Percentiles rank a stretch among this genome's conserved stretches.
These are phyloP conservation scores for Ascidia mentula DNA, from an alignment of 23 tunicate species.

Conservation along the genomic window DNA sequence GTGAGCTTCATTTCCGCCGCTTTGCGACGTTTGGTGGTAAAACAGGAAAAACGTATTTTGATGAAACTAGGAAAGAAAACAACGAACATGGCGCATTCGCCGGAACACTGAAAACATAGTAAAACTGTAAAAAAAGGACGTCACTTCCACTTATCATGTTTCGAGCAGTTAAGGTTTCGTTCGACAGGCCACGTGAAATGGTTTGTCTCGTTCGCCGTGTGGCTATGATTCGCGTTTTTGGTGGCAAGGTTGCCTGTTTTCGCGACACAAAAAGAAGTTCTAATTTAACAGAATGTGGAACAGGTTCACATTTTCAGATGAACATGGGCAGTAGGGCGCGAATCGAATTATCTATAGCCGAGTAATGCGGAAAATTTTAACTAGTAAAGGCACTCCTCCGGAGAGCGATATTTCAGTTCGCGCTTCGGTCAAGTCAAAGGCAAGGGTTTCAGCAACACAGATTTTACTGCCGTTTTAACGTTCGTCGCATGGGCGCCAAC, in stretches of 20 bases:
- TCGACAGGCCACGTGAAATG: background rate
- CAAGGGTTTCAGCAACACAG: background rate
- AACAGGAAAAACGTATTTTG: slow-evolving; percentile 3
- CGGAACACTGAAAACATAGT: slow-evolving; percentile 7
- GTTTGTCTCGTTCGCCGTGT: background rate
- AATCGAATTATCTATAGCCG: too few relatives aligned
- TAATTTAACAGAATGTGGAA: too few relatives aligned
- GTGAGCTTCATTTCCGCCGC: slow-evolving; percentile 13
- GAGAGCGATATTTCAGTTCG: background rate
- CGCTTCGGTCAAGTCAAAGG: background rate
- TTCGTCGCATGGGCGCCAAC: background rate
- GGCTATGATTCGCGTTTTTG: background rate
- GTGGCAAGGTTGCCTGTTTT: background rate
- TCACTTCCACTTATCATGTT: slow-evolving; percentile 6
- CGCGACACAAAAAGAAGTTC: too few relatives aligned
- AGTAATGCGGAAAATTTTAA: too few relatives aligned
- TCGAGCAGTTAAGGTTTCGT: background rate
- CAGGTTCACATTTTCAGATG: too few relatives aligned
- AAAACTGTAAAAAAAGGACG: background rate
- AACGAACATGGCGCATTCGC: background rate
- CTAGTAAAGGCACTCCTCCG: background rate
- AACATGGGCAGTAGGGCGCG: too few relatives aligned
- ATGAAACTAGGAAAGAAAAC: background rate
- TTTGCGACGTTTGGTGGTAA: background rate
- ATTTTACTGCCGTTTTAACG: background rate